These are phyloP conservation scores for Choloepus hoffmanni DNA, from an alignment of 2,113 vertebrate genomes.

Conservation along the genomic window DNA sequence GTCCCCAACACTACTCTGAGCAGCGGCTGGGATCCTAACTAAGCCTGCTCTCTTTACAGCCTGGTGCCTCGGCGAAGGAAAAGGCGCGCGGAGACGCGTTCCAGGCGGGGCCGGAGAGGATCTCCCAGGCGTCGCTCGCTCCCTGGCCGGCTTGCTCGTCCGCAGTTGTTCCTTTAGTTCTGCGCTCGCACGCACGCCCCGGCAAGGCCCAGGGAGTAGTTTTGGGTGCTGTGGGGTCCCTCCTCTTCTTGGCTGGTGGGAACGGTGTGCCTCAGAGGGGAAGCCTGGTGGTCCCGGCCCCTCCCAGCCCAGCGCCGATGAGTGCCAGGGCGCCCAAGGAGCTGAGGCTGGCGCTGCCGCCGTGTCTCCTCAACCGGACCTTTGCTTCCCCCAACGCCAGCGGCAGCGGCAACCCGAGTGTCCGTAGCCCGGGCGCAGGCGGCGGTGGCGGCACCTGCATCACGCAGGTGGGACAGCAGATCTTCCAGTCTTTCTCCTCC, in stretches of 20 bases:
- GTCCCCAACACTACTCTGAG: background rate
- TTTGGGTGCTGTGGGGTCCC: slow-evolving; percentile 64
- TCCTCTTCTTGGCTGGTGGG: slow-evolving; percentile 55
- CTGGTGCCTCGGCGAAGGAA: slow-evolving; percentile 75
- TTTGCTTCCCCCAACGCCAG: slow-evolving; percentile 86
- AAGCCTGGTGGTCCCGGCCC: slow-evolving; percentile 82
- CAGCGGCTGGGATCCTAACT: slow-evolving; percentile 75
- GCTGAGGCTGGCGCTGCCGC: slow-evolving; percentile 91
- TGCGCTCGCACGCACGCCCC: background rate
- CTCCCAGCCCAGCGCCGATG: slow-evolving; percentile 89
- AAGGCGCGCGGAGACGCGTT: slow-evolving; percentile 41
- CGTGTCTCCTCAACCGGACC: slow-evolving; percentile 91
- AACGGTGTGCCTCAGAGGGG: slow-evolving; percentile 64
- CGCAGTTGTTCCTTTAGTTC: background rate
- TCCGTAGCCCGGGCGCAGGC: slow-evolving; percentile 55
- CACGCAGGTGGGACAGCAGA: slow-evolving; percentile 92
- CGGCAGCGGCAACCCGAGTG: slow-evolving; percentile 63
- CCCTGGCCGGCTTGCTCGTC: background rate
- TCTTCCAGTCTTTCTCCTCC: slow-evolving; percentile 96
- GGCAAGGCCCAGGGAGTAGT: slow-evolving; percentile 61
- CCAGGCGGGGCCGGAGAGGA: slow-evolving; percentile 59
- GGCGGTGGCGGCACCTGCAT: slow-evolving; percentile 88
- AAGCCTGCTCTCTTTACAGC: slow-evolving; percentile 84
- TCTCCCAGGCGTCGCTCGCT: slow-evolving; percentile 55
- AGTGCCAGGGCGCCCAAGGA: slow-evolving; percentile 91